phyloP scores from a whole-genome alignment of 2,113 vertebrate species.

The Arenaria interpres region DNA sequence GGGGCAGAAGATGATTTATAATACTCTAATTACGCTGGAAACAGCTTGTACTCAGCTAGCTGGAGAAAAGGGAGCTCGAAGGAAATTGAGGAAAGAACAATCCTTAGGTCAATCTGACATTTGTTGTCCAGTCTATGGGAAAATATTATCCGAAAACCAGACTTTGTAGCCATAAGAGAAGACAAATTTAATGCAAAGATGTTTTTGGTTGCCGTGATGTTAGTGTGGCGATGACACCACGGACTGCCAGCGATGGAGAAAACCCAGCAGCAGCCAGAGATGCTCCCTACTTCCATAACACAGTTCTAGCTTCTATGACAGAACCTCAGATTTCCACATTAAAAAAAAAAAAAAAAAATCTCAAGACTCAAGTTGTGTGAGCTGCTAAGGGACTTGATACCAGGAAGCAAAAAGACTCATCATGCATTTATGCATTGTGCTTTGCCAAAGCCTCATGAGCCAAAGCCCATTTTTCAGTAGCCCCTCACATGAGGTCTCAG shows the following conservation, averaged over 20 bases:
- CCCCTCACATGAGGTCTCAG: background rate
- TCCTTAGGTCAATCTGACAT: conserved; percentile 55
- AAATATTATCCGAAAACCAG: background rate
- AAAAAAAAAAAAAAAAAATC: too few species aligned
- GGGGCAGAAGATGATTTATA: background rate
- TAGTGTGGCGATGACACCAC: rapidly evolving
- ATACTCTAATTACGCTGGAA: background rate
- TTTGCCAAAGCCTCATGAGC: background rate
- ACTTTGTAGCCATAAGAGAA: background rate
- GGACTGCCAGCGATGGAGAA: background rate
- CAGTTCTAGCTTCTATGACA: rapidly evolving
- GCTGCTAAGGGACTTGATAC: background rate
- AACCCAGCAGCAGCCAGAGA: background rate
- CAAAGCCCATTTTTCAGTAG: background rate
- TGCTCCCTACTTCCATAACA: background rate
- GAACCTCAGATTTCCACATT: background rate
- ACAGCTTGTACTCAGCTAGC: conserved; percentile 28
- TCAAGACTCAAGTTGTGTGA: background rate
- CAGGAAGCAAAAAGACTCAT: background rate
- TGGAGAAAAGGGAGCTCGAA: background rate
- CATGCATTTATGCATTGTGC: rapidly evolving
- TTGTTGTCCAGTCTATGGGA: conserved; percentile 8
- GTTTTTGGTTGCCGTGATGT: background rate
- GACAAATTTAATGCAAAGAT: background rate
- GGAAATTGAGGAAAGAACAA: background rate